Percentiles rank a stretch among this genome's conserved stretches.
phyloP scores from a whole-genome alignment of 2,888 invertebrate genomes.

The Mayetiola destructor region DNA sequence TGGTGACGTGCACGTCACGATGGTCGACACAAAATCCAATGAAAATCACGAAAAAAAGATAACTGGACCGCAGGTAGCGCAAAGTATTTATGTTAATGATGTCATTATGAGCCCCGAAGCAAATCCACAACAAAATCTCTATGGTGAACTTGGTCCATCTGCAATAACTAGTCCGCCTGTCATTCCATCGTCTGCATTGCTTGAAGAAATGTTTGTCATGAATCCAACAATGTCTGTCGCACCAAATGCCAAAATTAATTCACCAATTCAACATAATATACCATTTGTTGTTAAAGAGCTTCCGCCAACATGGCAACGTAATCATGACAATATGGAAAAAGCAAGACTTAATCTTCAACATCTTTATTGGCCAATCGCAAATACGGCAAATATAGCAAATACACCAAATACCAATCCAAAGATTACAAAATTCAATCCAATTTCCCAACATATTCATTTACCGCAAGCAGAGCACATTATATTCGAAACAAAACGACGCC shows the following conservation, averaged over 20 bases:
- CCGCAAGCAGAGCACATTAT: neutral
- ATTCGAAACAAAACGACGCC: conserved; percentile 1
- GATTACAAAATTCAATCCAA: neutral
- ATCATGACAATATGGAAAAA: conserved; percentile 16
- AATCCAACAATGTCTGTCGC: neutral
- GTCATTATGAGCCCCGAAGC: too few species aligned
- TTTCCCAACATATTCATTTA: neutral
- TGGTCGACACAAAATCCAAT: conserved; percentile 15
- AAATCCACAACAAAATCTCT: neutral
- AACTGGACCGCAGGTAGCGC: neutral
- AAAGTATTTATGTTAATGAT: too few species aligned
- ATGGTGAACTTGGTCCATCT: neutral
- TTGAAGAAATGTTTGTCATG: neutral
- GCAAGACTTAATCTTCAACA: conserved; percentile 15
- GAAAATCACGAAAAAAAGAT: conserved; percentile 10
- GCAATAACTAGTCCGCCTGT: neutral
- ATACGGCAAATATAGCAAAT: neutral
- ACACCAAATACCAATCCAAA: neutral
- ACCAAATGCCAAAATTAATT: neutral
- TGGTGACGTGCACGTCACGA: conserved; percentile 19
- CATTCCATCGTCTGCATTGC: neutral
- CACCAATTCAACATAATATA: neutral
- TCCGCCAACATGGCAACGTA: conserved; percentile 17
- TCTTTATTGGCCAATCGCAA: conserved; percentile 13
- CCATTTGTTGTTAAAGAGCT: conserved; percentile 17